Conservation (phyloP, 2,888 invertebrate species). For the Oligia strigilis region DNA sequence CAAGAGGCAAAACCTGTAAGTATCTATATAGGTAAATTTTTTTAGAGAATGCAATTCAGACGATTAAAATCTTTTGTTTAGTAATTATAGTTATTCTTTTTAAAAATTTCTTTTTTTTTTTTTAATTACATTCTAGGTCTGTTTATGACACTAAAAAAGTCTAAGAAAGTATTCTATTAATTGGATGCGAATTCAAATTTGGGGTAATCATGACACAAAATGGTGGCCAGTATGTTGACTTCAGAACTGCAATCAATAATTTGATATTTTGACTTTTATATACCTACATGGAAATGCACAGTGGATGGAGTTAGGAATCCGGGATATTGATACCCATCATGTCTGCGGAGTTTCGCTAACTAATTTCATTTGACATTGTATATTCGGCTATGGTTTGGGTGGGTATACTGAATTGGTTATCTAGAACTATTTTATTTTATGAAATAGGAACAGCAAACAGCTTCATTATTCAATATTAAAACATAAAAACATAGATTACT, state of each 20-base stretch:
- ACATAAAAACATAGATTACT: too few species aligned
- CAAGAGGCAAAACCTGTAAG: conserved; percentile 1
- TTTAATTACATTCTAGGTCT: neutral
- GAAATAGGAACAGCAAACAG: too few species aligned
- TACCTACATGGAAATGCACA: neutral
- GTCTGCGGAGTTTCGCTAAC: too few species aligned
- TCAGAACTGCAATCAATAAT: neutral
- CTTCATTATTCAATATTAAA: too few species aligned
- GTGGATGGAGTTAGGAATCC: neutral
- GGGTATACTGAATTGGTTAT: too few species aligned
- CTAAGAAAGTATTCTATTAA: neutral
- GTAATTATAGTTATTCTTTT: neutral
- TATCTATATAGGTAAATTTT: neutral
- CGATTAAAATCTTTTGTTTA: neutral
- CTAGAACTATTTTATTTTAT: too few species aligned
- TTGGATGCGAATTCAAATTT: neutral
- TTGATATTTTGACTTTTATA: neutral
- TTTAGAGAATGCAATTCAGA: neutral
- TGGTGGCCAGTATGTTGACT: neutral
- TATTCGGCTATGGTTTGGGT: too few species aligned
- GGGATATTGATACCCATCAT: too few species aligned
- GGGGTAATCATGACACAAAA: neutral
- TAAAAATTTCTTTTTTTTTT: neutral
- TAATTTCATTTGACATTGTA: too few species aligned
- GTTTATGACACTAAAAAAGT: neutral